Evolutionary conservation across 53 echinoderm and acorn worm genomes (phyloP), one percentile per base, ranked within the genome.

Genomic region (Pentamera pediparva): DNA sequence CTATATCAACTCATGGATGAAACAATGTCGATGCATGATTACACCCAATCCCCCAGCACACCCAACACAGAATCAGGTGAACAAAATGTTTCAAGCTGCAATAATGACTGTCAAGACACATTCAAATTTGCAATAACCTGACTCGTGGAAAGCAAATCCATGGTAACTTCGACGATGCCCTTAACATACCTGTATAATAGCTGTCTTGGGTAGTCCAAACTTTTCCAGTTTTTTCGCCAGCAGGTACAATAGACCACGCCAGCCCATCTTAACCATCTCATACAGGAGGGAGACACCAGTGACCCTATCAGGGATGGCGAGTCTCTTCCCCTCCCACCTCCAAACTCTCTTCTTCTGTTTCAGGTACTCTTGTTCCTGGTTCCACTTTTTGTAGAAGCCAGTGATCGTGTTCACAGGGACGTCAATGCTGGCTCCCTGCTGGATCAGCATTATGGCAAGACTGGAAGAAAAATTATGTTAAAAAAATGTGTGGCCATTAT

Each of bases 211-310:
- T 35, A 71, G 72, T 50, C 52, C 54, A 50, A 79, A 87, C 78
- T 65, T 79, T 59, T 98, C 86, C 24, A 98, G 75, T 71, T 83
- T 62, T 19, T 83, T 91, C 88, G 84, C 88, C 57, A 91, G 77
- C 26, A 98, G 86, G 69, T 85, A 98, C 62, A 88, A 60, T 11
- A 98, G 88, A 0, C 98, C 98, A 38, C 91, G 91, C 91, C 91
- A 98, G 20, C 81, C 86, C 27, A 83, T 83, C 38, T 81, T 69
- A 10, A 98, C 83, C 32, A 86, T 86, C 30, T 75, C 81, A 21
- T 86, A 59, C 56, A 98, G 85, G 37, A 98, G 54, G 25, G 98
- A 78, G 26, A 78, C 51, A 17, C 35, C 25, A 6, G 18, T 53
- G 2, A 53, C 54, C 37, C 53, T 53, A n/a, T 32, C 52, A 52